A percentile compares a stretch with the other conserved stretches of the same genome.
Conservation (phyloP, 35 echinoderm and acorn worm genomes). For the Patiria miniata region DNA sequence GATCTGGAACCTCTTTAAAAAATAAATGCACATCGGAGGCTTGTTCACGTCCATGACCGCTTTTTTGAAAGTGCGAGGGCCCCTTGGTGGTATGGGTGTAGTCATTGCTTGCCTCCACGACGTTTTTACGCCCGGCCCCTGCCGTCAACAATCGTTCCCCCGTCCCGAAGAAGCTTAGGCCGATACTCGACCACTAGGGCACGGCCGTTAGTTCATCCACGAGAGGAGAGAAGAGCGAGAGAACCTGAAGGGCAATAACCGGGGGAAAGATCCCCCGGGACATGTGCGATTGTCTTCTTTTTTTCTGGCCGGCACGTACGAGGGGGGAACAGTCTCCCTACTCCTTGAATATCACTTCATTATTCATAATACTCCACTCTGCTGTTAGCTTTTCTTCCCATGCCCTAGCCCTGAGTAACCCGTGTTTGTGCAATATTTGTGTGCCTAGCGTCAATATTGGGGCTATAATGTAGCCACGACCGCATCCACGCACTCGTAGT, state of each 20-base stretch:
- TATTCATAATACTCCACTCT: conserved; percentile 16
- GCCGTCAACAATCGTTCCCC: too few relatives aligned
- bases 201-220: too few relatives aligned
- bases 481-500: too few relatives aligned
- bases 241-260: conserved; percentile 16
- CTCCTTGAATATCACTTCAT: conserved; percentile 25
- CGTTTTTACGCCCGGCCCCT: too few relatives aligned
- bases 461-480: not conserved
- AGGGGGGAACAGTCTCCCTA: not conserved
- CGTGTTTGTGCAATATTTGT: conserved; percentile 26
- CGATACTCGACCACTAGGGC: too few relatives aligned
- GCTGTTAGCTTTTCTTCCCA: not conserved
- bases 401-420: not conserved
- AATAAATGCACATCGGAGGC: not conserved
- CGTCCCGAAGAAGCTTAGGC: too few relatives aligned
- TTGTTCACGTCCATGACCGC: conserved; percentile 5
- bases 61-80: conserved; percentile 7
- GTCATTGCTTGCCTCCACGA: too few relatives aligned
- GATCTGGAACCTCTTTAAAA: conserved; percentile 14
- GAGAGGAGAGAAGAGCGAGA: not conserved
- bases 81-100: not conserved
- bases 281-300: not conserved
- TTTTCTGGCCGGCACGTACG: conserved; percentile 18
- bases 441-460: conserved; percentile 21
- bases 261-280: not conserved